These are phyloP conservation scores for Sogatella furcifera DNA, from an alignment of 1,140 invertebrate species.

Conservation along the genomic window DNA sequence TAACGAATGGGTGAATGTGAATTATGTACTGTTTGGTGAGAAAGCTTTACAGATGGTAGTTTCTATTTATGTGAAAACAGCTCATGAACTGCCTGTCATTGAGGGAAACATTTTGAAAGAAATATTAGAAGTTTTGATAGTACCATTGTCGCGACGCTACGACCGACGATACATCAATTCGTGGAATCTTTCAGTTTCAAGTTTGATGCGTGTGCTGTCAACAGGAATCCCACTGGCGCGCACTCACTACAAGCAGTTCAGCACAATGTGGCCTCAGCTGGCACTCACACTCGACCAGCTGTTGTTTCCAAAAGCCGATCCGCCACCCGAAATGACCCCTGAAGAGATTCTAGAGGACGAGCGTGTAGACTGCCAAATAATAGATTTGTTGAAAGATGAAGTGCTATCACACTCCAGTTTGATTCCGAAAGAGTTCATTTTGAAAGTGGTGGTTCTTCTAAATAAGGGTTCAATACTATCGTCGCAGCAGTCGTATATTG, in stretches of 20 bases:
- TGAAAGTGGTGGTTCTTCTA: slow-evolving; percentile 76
- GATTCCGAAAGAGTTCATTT: slow-evolving; percentile 77
- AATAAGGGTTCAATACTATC: slow-evolving; percentile 91
- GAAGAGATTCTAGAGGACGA: slow-evolving; percentile 78
- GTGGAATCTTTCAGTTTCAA: slow-evolving; percentile 76
- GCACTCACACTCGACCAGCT: slow-evolving; percentile 82
- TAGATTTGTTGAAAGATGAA: slow-evolving; percentile 74
- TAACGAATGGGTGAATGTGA: slow-evolving; percentile 71
- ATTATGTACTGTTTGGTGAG: slow-evolving; percentile 82
- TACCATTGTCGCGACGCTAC: slow-evolving; percentile 74
- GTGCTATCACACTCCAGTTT: slow-evolving; percentile 69
- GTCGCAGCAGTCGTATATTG: slow-evolving; percentile 46
- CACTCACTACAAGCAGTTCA: slow-evolving; percentile 56
- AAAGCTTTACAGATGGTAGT: slow-evolving; percentile 71
- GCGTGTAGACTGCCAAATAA: slow-evolving; percentile 75
- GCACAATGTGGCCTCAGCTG: slow-evolving; percentile 72
- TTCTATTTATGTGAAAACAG: slow-evolving; percentile 70
- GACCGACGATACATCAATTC: slow-evolving; percentile 68
- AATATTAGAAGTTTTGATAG: slow-evolving; percentile 60
- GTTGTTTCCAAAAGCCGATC: slow-evolving; percentile 58
- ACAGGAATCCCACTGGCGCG: slow-evolving; percentile 79
- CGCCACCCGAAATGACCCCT: slow-evolving; percentile 52
- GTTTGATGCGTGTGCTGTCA: slow-evolving; percentile 66
- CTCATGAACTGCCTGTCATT: slow-evolving; percentile 58
- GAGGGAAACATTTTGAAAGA: slow-evolving; percentile 63